These are phyloP conservation scores for Psittacus erithacus DNA, from an alignment of 2,113 vertebrate species.

Conservation along the genomic window DNA sequence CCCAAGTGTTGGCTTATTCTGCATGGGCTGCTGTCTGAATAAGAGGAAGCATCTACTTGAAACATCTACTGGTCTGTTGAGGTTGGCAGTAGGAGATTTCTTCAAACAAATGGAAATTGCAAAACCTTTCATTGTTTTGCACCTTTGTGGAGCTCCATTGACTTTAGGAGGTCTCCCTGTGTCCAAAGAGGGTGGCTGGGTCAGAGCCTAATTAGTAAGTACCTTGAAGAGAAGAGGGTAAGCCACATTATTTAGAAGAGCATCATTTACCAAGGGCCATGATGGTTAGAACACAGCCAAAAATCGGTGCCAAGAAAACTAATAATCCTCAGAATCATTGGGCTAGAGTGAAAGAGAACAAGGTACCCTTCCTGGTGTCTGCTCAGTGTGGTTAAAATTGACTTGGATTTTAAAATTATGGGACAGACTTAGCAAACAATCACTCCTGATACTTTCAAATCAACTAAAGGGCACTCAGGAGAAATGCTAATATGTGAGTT, in stretches of 20 bases:
- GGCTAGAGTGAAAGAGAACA: background rate
- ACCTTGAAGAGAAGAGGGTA: background rate
- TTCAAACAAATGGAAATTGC: background rate
- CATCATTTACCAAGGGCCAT: background rate
- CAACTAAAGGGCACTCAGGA: background rate
- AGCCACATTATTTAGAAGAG: background rate
- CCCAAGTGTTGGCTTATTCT: background rate
- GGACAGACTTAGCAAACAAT: background rate
- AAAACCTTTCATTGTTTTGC: background rate
- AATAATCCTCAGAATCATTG: background rate
- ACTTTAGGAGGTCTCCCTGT: background rate
- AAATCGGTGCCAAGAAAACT: background rate
- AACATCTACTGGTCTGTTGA: background rate
- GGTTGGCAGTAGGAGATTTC: background rate
- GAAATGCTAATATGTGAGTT: background rate
- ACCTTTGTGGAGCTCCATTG: background rate
- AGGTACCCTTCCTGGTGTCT: background rate
- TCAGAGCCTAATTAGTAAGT: background rate
- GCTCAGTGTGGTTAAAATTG: background rate
- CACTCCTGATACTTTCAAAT: background rate
- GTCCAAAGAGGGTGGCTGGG: background rate
- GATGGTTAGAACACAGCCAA: background rate
- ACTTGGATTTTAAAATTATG: background rate
- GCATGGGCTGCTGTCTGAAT: background rate
- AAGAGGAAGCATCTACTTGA: background rate